Conservation (phyloP, 2,797 vertebrate species). For the Oreochromis mossambicus region DNA sequence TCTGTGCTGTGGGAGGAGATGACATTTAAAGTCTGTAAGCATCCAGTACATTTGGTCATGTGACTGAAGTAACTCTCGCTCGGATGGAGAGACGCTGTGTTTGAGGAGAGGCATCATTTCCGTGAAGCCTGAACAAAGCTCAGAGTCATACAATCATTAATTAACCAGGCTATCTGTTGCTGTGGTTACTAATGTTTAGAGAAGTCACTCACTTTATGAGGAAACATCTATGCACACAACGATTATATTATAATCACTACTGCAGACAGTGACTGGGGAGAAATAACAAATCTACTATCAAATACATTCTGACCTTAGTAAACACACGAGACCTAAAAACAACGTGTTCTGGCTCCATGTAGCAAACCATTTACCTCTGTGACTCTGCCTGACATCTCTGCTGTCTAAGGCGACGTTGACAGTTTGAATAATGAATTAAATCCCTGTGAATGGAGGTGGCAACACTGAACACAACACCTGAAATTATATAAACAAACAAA, state of each 20-base stretch:
- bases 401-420: background rate
- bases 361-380: background rate
- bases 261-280: background rate
- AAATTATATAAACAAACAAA: background rate
- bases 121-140: background rate
- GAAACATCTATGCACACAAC: background rate
- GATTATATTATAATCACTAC: background rate
- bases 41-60: background rate
- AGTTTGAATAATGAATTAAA: background rate
- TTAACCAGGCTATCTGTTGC: background rate
- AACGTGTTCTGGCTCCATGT: background rate
- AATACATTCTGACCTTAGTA: background rate
- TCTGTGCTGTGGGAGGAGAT: background rate
- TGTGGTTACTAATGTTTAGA: background rate
- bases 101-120: background rate
- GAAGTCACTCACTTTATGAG: background rate
- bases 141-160: background rate
- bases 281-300: background rate
- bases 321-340: background rate
- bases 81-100: background rate
- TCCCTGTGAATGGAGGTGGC: background rate
- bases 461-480: background rate
- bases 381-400: background rate
- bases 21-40: background rate
- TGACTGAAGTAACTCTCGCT: background rate